Base-by-base conservation (phyloP, 2,888 invertebrate genomes). In the Campoplex nolae region DNA sequence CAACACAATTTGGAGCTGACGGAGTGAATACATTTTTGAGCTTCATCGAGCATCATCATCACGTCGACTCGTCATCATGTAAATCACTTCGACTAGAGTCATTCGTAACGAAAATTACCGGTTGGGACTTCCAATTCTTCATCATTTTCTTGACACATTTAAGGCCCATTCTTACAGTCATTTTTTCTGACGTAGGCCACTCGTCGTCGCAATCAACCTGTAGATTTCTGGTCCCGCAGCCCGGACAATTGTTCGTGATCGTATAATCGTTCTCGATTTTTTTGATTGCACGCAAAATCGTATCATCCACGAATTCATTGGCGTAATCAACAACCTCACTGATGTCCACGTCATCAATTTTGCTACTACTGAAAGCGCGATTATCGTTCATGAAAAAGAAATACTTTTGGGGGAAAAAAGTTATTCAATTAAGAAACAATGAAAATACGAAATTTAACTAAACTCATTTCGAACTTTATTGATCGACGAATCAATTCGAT, bases 111-210 rank as follows among this genome's bases (percentile, higher is more conserved):
- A 51, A 51, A 6, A 32, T 58, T 90, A 93, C 93, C 87, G 89
- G 88, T 48, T 89, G 76, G 35, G 85, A 54, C 28, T 91, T 91
- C 93, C 93, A 93, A 23, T 75, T 71, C 45, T 85, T 68, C 93
- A 93, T 93, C 84, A 92, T 88, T 23, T 78, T 83, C 51, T 88
- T 84, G 7, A 93, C 51, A 51, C 88, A 88, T 42, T 76, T 45
- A 16, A 88, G 38, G 9, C 88, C 90, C 28, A 80, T 86, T 73
- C 80, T 83, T 18, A 67, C 58, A 38, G 76, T 88, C 58, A 91
- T 88, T 56, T 83, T 78, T 38, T 86, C 88, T 73, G 86, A 88
- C 9, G 85, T 89, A 18, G 89, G 90, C 92, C 91, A 92, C 32
- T 88, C 74, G 13, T 73, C 84, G 32, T 79, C 82, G n/a, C 65